Conservation (phyloP, 2,113 vertebrate species). For the Oreochromis spilurus region DNA sequence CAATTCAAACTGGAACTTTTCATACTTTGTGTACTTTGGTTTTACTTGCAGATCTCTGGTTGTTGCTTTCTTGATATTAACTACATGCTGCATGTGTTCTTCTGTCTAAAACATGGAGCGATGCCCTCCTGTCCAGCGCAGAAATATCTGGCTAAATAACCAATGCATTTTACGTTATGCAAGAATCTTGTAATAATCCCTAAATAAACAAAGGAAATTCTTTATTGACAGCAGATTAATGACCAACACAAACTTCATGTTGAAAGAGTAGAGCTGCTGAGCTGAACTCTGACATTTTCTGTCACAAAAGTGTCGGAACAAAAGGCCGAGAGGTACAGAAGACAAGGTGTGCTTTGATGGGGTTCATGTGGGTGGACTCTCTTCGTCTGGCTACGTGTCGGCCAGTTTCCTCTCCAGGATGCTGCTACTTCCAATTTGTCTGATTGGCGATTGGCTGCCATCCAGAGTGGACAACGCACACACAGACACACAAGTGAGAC, state of each 20-base stretch:
- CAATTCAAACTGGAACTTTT: background rate
- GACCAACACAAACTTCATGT: background rate
- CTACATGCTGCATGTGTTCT: background rate
- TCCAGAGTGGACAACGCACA: conserved; percentile 32
- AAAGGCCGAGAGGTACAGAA: background rate
- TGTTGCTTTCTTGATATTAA: background rate
- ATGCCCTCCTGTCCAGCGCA: background rate
- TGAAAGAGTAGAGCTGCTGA: background rate
- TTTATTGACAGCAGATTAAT: background rate
- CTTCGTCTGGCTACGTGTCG: conserved; percentile 34
- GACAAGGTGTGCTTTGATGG: background rate
- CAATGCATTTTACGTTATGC: background rate
- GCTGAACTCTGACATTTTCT: background rate
- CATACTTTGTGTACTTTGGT: background rate
- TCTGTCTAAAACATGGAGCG: background rate
- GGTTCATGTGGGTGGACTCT: background rate
- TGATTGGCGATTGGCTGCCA: conserved; percentile 57
- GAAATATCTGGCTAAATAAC: background rate
- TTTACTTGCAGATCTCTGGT: background rate
- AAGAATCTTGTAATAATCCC: background rate
- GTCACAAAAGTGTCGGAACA: background rate
- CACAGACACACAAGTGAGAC: background rate
- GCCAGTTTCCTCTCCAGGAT: conserved; percentile 34
- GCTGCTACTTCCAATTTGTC: conserved; percentile 31
- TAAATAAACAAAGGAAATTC: background rate